Percentiles rank a stretch among this genome's conserved stretches.
Evolutionary conservation across 2,888 invertebrate species (phyloP).

Genomic region (Pyralis farinalis): DNA sequence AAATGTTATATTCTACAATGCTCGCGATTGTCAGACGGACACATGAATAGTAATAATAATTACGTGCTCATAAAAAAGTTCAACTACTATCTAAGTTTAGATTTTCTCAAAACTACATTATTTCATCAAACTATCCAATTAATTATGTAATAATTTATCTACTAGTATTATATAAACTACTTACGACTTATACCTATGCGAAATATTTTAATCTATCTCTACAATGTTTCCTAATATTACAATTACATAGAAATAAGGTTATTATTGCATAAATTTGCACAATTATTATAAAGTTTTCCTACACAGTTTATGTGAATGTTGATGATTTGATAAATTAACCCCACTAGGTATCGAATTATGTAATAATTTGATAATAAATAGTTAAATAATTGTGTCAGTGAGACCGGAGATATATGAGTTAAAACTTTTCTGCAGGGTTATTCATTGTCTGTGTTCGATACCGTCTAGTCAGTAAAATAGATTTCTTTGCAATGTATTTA

Average conservation of each 20-base stretch:
- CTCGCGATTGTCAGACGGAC: no score
- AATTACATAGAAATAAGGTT: slow-evolving; percentile 1
- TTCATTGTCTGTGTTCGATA: slow-evolving; percentile 1
- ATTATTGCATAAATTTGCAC: neutral
- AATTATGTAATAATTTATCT: no score
- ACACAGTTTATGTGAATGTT: slow-evolving; percentile 2
- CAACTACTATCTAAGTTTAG: no score
- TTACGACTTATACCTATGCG: neutral
- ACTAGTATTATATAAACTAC: no score
- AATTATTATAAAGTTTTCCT: neutral
- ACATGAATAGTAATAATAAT: no score
- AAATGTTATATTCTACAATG: no score
- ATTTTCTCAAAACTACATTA: no score
- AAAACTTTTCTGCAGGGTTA: slow-evolving; percentile 1
- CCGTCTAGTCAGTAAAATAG: neutral
- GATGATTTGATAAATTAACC: neutral
- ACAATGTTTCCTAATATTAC: slow-evolving; percentile 3
- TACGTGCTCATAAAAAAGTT: no score
- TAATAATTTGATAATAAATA: neutral
- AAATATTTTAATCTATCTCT: slow-evolving; percentile 1
- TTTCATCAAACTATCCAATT: no score
- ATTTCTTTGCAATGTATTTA: no score
- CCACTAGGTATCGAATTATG: neutral
- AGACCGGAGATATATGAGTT: neutral
- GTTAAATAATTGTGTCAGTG: neutral